A percentile compares a stretch with the other conserved stretches of the same genome.
Conservation (phyloP, 1,140 invertebrate species). For the Camponotus floridanus region DNA sequence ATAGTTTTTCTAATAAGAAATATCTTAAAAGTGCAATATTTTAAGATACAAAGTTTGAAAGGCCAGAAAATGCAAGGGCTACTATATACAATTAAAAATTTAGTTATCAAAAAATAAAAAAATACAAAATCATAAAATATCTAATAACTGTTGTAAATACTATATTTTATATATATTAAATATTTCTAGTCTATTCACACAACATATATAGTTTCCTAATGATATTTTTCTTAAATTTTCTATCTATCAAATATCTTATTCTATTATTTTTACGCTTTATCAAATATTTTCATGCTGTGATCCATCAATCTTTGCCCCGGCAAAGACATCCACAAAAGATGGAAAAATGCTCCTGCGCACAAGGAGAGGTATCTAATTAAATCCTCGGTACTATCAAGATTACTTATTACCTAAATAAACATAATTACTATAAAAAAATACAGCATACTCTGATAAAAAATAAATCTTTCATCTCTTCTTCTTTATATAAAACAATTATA, state of each 20-base stretch:
- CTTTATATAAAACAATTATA: not conserved
- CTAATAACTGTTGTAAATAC: not conserved
- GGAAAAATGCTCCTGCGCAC: not conserved
- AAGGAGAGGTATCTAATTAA: not conserved
- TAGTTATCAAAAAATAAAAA: too few species aligned
- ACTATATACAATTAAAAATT: too few species aligned
- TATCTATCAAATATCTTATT: conserved; percentile 8
- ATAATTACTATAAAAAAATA: not conserved
- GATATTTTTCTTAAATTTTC: conserved; percentile 4
- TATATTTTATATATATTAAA: not conserved
- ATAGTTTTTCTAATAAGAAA: too few species aligned
- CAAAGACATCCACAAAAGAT: conserved; percentile 15
- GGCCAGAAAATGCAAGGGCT: too few species aligned
- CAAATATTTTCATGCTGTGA: conserved; percentile 18
- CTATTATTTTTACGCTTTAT: conserved; percentile 1
- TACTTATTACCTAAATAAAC: conserved; percentile 4
- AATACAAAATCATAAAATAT: not conserved
- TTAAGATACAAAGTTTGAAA: too few species aligned
- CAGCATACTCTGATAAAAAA: not conserved
- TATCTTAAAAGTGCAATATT: too few species aligned
- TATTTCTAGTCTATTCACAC: not conserved
- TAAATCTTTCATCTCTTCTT: too few species aligned
- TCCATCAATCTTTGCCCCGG: conserved; percentile 28
- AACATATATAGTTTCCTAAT: not conserved
- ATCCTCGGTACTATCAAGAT: not conserved